Evolutionary conservation across 2,113 vertebrate genomes (phyloP).

Genomic region (Peromyscus polionotus): DNA sequence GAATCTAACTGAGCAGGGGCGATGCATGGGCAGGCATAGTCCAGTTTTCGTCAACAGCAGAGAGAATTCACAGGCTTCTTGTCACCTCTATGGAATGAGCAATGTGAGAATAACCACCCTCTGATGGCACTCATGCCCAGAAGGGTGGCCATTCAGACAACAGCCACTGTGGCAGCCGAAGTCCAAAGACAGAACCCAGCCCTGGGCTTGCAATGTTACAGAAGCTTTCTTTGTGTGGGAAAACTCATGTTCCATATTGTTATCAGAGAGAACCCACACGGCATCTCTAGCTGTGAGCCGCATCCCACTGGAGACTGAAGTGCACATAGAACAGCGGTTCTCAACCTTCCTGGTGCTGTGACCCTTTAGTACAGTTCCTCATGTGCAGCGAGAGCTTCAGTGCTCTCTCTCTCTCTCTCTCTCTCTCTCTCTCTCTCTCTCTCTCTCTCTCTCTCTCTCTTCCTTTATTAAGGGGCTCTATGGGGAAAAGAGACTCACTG

Average conservation of each 20-base stretch:
- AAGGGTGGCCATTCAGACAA: constrained; percentile 28
- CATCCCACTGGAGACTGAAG: background rate
- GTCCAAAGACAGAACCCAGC: constrained; percentile 20
- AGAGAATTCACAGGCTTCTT: constrained; percentile 76
- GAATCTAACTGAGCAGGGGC: background rate
- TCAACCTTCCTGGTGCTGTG: background rate
- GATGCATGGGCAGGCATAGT: background rate
- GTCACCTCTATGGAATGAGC: constrained; percentile 64
- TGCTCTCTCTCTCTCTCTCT: too few species aligned
- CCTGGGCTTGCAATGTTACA: constrained; percentile 26
- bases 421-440: too few species aligned
- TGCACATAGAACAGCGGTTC: too few species aligned
- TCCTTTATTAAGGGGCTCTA: too few species aligned
- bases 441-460: too few species aligned
- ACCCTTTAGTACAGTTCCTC: background rate
- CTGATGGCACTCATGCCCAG: background rate
- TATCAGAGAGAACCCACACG: background rate
- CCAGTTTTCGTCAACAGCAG: constrained; percentile 57
- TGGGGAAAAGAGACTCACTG: too few species aligned
- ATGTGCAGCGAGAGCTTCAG: too few species aligned
- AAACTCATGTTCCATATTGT: background rate
- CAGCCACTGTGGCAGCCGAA: background rate
- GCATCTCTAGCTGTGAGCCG: background rate
- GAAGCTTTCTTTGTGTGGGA: background rate
- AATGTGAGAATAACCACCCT: constrained; percentile 50